Base-by-base conservation (phyloP, 2,888 invertebrate genomes). In the Abrostola triplasia region DNA sequence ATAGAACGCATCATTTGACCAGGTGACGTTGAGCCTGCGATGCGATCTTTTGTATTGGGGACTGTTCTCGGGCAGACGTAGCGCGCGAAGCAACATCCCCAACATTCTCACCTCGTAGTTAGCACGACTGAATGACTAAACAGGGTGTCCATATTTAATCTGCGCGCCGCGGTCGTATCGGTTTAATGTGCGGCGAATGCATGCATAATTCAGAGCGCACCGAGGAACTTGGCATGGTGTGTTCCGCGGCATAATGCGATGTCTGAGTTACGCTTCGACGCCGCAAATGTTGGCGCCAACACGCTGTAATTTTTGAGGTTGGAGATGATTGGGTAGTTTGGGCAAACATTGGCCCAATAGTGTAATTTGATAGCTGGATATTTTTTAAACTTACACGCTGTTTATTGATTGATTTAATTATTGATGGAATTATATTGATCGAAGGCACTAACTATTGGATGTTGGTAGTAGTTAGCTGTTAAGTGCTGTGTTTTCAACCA, bases 101-200 rank as follows among this genome's bases (percentile, higher is more conserved):
- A 77, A 79, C 71, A 82, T 83, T 84, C 82, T 80, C 83, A 84
- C 84, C 84, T 84, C 76, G 76, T 83, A 86, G 86, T 88, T 85
- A 84, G 84, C 77, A 80, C 83, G 76, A 81, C 81, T 80, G 89
- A 86, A 90, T 89, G 84, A 84, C 87, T 89, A 88, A 89, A 85
- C 85, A 88, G 83, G 83, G 81, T 88, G 89, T 90, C 85, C 88
- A 90, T 90, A 90, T 90, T 90, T 89, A 89, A 90, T 89, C 84
- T 79, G 76, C 78, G 73, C 84, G 77, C 76, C 78, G 82, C 84
- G 86, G 83, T 77, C 80, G 83, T 84, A 86, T 87, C 84, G 87
- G 87, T 86, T 80, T 89, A 90, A 90, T 88, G 88, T 84, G 84
- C 85, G 83, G 84, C 73, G 78, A 83, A 83, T 81, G 84, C 84